These are phyloP conservation scores for Agrochola litura DNA, from an alignment of 2,888 invertebrate species.

Conservation along the genomic window DNA sequence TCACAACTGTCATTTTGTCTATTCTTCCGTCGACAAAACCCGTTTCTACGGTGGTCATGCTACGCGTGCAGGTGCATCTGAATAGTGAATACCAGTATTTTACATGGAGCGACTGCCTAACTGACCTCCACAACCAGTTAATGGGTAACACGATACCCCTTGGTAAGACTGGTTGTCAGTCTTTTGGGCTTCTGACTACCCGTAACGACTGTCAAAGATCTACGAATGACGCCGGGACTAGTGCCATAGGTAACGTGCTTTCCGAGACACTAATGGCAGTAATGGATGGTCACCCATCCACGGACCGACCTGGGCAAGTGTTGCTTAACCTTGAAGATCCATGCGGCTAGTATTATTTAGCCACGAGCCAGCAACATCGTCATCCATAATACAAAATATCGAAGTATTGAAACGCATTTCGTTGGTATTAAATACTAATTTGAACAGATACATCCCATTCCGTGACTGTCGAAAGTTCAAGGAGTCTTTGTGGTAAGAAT, in stretches of 20 bases:
- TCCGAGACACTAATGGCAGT: not conserved
- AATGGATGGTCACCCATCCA: not conserved
- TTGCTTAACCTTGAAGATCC: not conserved
- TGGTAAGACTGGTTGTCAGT: not conserved
- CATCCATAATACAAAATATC: conserved; percentile 17
- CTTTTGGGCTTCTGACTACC: not conserved
- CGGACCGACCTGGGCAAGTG: not conserved
- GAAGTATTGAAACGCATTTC: conserved; percentile 35
- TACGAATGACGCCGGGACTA: not conserved
- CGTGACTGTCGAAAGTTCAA: conserved; percentile 82
- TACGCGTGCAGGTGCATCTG: not conserved
- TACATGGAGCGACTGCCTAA: not conserved
- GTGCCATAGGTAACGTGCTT: too few relatives aligned
- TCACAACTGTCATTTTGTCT: too few relatives aligned
- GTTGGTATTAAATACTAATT: conserved; percentile 67
- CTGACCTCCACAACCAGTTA: not conserved
- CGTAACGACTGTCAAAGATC: not conserved
- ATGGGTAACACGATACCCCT: not conserved
- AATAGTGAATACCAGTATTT: not conserved
- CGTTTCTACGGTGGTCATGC: too few relatives aligned
- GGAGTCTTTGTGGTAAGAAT: conserved; percentile 72
- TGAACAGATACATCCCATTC: conserved; percentile 70
- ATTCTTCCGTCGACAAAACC: too few relatives aligned
- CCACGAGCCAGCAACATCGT: not conserved
- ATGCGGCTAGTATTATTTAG: not conserved